Evolutionary conservation across 2,113 vertebrate genomes (phyloP).

Genomic region (Carassius gibelio): DNA sequence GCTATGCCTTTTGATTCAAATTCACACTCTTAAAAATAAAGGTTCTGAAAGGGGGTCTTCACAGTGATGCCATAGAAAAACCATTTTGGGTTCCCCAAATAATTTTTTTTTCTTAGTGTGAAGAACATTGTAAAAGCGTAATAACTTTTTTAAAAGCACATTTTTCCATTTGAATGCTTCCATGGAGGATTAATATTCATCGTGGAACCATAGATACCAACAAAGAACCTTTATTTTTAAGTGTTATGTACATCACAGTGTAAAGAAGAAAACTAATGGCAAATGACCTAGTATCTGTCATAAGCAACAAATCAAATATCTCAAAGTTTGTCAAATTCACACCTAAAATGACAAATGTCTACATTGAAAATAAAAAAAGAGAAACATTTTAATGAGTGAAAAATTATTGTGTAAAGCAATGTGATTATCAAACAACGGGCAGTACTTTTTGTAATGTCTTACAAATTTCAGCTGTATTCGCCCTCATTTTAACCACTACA

Average conservation of each 20-base stretch:
- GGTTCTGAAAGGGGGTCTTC: not conserved
- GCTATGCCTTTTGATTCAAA: not conserved
- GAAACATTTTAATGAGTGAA: not conserved
- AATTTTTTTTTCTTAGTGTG: too few relatives aligned
- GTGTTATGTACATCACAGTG: slow-evolving; percentile 19
- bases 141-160: not conserved
- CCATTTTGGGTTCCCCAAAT: not conserved
- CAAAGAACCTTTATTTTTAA: not conserved
- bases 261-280: slow-evolving; percentile 12
- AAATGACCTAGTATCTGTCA: not conserved
- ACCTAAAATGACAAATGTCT: not conserved
- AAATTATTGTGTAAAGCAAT: not conserved
- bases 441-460: not conserved
- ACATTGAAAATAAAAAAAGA: not conserved
- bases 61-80: not conserved
- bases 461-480: not conserved
- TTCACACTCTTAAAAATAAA: not conserved
- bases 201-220: not conserved
- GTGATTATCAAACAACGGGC: not conserved
- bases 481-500: not conserved
- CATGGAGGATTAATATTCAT: not conserved
- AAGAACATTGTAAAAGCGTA: too few relatives aligned
- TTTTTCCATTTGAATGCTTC: not conserved
- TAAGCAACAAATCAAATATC: not conserved
- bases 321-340: not conserved